A percentile compares a stretch with the other conserved stretches of the same genome.
phyloP scores from a whole-genome alignment of 2,888 invertebrate genomes.

The Harpalus rubripes region DNA sequence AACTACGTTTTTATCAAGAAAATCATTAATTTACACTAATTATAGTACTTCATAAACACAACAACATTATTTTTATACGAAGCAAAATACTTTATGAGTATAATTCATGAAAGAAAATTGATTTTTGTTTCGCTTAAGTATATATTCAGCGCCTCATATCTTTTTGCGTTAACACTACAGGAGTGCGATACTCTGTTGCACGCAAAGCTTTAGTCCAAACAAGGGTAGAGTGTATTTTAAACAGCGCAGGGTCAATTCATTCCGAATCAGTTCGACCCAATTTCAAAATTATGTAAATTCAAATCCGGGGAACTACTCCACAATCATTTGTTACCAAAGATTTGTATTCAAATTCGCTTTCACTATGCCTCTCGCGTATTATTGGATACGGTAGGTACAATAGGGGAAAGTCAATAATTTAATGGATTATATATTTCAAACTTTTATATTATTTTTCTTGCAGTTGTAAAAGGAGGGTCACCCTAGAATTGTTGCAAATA shows the following conservation, averaged over 20 bases:
- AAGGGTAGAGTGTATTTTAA: constrained; percentile 6
- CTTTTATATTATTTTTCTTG: too few species aligned
- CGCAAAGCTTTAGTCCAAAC: constrained; percentile 1
- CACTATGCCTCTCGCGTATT: not conserved
- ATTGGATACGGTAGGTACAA: too few species aligned
- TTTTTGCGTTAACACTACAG: constrained; percentile 8
- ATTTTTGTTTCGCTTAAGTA: constrained; percentile 16
- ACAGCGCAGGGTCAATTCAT: not conserved
- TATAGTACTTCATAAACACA: constrained; percentile 45
- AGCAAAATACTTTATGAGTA: constrained; percentile 19
- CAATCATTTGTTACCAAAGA: not conserved
- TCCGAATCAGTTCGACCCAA: not conserved
- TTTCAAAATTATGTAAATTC: not conserved
- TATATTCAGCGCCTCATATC: not conserved
- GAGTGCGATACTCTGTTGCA: not conserved
- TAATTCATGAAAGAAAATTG: constrained; percentile 43
- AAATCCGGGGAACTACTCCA: not conserved
- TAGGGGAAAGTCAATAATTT: too few species aligned
- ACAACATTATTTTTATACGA: constrained; percentile 33
- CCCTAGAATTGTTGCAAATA: too few species aligned
- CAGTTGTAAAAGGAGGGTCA: too few species aligned
- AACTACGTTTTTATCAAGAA: not conserved
- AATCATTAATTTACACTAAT: constrained; percentile 35
- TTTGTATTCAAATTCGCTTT: constrained; percentile 1
- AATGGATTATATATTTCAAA: too few species aligned